These are phyloP conservation scores for Pheucticus melanocephalus DNA, from an alignment of 2,113 vertebrate species.

Conservation along the genomic window DNA sequence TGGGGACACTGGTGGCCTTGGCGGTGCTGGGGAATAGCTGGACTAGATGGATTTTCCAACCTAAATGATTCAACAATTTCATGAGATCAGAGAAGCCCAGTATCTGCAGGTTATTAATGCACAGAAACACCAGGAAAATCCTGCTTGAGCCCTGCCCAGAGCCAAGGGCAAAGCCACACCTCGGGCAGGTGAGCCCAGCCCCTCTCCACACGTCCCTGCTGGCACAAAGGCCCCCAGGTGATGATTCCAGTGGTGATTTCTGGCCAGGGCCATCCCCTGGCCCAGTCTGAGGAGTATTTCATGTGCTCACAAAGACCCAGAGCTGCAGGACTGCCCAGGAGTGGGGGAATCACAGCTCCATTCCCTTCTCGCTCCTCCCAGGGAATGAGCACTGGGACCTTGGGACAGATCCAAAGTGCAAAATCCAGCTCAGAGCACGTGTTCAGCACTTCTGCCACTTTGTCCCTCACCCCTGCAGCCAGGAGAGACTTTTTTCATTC, in stretches of 20 bases:
- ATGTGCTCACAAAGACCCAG: not conserved
- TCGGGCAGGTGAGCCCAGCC: fast-evolving
- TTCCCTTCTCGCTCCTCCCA: not conserved
- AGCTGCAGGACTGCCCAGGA: not conserved
- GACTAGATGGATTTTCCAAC: not conserved
- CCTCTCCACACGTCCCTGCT: fast-evolving
- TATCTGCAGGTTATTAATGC: fast-evolving
- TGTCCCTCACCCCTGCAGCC: not conserved
- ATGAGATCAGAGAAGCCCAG: fast-evolving
- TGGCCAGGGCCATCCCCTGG: not conserved
- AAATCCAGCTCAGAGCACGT: fast-evolving
- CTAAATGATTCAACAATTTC: fast-evolving
- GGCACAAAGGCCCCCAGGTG: fast-evolving
- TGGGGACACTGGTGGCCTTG: not conserved
- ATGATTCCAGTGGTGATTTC: fast-evolving
- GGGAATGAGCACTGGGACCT: not conserved
- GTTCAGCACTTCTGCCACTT: not conserved
- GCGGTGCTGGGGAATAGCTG: no score
- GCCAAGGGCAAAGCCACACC: not conserved
- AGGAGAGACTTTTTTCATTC: not conserved
- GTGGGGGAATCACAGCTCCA: not conserved
- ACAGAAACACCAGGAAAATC: not conserved
- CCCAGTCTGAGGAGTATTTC: fast-evolving
- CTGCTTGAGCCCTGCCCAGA: fast-evolving
- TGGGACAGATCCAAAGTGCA: not conserved